Base-by-base conservation (phyloP, 2,113 vertebrate genomes). In the Saimiri boliviensis region DNA sequence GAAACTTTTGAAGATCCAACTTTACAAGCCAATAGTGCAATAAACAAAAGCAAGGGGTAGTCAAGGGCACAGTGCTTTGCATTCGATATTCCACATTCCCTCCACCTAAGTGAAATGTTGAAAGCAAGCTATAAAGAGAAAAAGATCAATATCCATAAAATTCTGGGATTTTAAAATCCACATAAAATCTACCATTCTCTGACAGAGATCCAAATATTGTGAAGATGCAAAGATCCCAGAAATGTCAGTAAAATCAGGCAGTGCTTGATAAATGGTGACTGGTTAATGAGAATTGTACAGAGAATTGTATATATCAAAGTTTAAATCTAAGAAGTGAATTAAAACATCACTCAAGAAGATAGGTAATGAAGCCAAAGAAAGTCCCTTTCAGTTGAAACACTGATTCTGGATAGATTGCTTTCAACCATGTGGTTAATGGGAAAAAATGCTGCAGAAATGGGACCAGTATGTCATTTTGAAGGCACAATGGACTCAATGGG, bases 281-380 rank as follows among this genome's bases (percentile, higher is more conserved):
- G 17, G 8, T 77, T 94, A 73, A 79, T 94, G 52, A 10, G 52
- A 71, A 85, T 68, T 88, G 12, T 88, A 45, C 70, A 32, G 70
- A 58, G 27, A 74, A 56, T 9, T 73, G 32, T 47, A 88, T 79
- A 63, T 12, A 66, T 79, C 60, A 85, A 88, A 45, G 3, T 27
- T 3, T 37, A 79, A 25, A 63, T 80, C 42, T 89, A 89, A 88
- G 3, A 91, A 88, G 76, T 45, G 93, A 96, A 79, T 89, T 73
- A 96, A 79, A 96, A 71, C 42, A 89, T 77, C 23, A 20, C 49
- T 91, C 83, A 77, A 71, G n/a, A 21, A 94, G 76, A 83, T 92
- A 5, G 4, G 77, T 88, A 76, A 87, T 82, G 49, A 88, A 58
- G 68, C 35, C 49, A 70, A 91, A n/a, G 42, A 70, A 70, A 25